Evolutionary conservation across 2,888 invertebrate genomes (phyloP), one percentile per base, ranked within the genome.

Genomic region (Cataglyphis rosenhaueri): DNA sequence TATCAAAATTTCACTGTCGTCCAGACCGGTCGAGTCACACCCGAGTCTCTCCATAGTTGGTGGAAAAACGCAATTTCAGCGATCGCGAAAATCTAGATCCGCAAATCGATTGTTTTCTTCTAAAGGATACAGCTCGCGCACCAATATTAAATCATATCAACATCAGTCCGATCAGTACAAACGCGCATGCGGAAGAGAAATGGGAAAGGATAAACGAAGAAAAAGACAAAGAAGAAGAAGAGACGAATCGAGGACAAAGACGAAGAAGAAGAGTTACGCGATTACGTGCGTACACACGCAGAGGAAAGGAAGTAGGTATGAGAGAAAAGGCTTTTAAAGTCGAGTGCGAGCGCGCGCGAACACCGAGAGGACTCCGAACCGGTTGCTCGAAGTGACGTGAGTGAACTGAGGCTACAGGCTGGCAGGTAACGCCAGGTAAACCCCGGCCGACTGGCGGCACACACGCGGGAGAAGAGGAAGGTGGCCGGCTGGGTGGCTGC

Each of bases 321-420:
- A 66, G 32, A 61, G 66, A 59, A 84, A 12, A 79, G 88, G 83
- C 83, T 85, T 89, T 91, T 90, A 91, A 91, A 89, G 87, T 90
- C 85, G 84, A 73, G 71, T 82, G 84, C 82, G 83, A 81, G 87
- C 86, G 82, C 82, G 82, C 82, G 81, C 79, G 81, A 84, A 88
- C 62, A 86, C 75, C 85, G 90, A 85, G 85, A 89, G 87, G 87
- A 88, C 90, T 87, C 86, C 92, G 93, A 93, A 94, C 94, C 94
- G 94, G 92, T 94, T 94, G 94, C 92, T 94, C 93, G 91, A 91
- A 94, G 94, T 93, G 94, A 94, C 94, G 94, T 93, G 93, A 94
- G 94, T 92, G 92, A 94, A 94, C 94, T 94, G 92, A 94, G 93
- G 92, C 92, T 92, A 91, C 92, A 88, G 90, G 91, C 91, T 89